These are phyloP conservation scores for Apus apus DNA, from an alignment of 2,113 vertebrate genomes.

Conservation along the genomic window DNA sequence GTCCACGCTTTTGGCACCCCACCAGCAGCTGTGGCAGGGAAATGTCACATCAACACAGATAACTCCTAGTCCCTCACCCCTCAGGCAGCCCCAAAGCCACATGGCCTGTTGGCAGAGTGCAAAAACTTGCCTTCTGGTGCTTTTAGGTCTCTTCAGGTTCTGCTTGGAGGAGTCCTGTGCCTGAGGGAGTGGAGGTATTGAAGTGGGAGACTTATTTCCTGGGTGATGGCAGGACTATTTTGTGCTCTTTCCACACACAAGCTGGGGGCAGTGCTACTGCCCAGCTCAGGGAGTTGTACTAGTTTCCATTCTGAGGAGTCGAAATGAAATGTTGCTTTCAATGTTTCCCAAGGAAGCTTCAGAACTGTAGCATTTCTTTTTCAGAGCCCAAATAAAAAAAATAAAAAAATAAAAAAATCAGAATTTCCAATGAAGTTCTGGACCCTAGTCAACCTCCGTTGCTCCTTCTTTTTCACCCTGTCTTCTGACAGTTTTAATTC, in stretches of 20 bases:
- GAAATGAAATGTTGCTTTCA: neutral
- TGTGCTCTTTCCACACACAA: rapidly evolving
- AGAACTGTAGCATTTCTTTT: neutral
- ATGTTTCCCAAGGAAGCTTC: neutral
- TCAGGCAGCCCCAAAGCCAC: rapidly evolving
- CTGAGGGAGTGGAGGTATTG: neutral
- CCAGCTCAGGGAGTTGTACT: neutral
- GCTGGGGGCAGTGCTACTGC: too few species aligned
- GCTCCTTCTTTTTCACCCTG: neutral
- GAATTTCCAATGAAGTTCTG: neutral
- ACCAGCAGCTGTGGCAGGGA: rapidly evolving
- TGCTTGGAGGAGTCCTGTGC: neutral
- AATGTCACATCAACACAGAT: neutral
- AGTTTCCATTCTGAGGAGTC: neutral
- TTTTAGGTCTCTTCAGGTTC: neutral
- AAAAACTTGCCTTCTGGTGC: neutral
- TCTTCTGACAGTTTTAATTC: neutral
- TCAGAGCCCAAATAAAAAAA: neutral
- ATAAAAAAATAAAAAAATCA: neutral
- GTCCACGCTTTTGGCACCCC: rapidly evolving
- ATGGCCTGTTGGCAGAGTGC: rapidly evolving
- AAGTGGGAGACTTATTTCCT: neutral
- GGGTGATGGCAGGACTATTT: rapidly evolving
- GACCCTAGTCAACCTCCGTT: neutral
- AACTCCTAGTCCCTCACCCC: rapidly evolving